These are phyloP conservation scores for Sipha maydis DNA, from an alignment of 2,888 invertebrate species.

Conservation along the genomic window DNA sequence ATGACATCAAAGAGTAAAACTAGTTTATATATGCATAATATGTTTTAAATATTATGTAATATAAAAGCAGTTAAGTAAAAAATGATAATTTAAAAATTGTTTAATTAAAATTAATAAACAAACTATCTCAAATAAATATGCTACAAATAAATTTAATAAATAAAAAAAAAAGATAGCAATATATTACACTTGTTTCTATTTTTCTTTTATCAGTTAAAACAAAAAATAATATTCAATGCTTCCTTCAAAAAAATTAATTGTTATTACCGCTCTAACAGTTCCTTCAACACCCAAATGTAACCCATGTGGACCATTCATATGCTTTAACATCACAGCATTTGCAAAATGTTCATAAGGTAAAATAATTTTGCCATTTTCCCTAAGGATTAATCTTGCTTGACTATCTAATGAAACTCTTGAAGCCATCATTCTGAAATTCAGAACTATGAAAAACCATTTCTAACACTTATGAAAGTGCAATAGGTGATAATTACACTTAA, in stretches of 20 bases:
- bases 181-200: too few relatives aligned
- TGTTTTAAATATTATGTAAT: slow-evolving; percentile 34
- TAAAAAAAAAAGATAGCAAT: neutral
- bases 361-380: slow-evolving; percentile 90
- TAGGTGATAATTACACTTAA: too few relatives aligned
- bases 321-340: slow-evolving; percentile 89
- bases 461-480: neutral
- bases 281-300: slow-evolving; percentile 85
- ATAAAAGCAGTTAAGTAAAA: neutral
- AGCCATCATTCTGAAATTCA: slow-evolving; percentile 81
- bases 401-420: slow-evolving; percentile 84
- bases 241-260: slow-evolving; percentile 12
- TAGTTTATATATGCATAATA: neutral
- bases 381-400: slow-evolving; percentile 82
- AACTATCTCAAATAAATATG: neutral
- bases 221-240: neutral
- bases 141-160: neutral
- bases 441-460: neutral
- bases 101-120: neutral
- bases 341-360: slow-evolving; percentile 90
- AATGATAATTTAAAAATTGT: neutral
- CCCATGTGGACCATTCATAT: slow-evolving; percentile 89
- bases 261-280: slow-evolving; percentile 82
- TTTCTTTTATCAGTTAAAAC: neutral
- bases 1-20: neutral